Conservation (phyloP, 2,797 vertebrate genomes). For the Scolopax rusticola region DNA sequence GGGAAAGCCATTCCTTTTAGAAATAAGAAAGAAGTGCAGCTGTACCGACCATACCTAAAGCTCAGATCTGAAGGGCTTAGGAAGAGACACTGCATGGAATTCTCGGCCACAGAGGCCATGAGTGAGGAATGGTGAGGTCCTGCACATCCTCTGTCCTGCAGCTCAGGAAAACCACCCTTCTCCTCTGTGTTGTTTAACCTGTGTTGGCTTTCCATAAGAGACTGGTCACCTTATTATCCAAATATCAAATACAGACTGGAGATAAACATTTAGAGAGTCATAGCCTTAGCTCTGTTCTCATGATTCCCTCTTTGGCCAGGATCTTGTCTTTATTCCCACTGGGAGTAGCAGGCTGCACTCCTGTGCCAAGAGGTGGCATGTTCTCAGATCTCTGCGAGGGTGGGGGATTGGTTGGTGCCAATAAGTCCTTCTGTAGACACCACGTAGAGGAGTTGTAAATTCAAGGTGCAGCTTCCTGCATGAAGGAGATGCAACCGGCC, state of each 20-base stretch:
- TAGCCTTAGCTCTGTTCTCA: background rate
- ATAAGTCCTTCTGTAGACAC: background rate
- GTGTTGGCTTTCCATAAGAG: background rate
- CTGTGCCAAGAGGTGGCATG: background rate
- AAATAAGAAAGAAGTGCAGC: background rate
- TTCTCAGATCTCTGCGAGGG: background rate
- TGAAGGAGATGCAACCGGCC: background rate
- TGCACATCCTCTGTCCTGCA: background rate
- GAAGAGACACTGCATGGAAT: background rate
- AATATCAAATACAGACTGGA: background rate
- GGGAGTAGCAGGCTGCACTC: background rate
- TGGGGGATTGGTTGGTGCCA: background rate
- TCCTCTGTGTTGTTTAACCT: background rate
- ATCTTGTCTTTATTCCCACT: background rate
- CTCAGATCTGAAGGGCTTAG: background rate
- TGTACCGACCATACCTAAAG: background rate
- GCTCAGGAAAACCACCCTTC: background rate
- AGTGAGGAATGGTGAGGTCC: background rate
- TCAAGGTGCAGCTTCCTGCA: background rate
- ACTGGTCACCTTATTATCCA: background rate
- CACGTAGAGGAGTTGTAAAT: background rate
- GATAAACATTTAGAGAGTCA: background rate
- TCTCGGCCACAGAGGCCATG: background rate
- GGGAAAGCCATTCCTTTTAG: background rate
- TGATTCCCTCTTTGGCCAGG: background rate